Base-by-base conservation (phyloP, 2,888 invertebrate genomes). In the Graphium colonna region DNA sequence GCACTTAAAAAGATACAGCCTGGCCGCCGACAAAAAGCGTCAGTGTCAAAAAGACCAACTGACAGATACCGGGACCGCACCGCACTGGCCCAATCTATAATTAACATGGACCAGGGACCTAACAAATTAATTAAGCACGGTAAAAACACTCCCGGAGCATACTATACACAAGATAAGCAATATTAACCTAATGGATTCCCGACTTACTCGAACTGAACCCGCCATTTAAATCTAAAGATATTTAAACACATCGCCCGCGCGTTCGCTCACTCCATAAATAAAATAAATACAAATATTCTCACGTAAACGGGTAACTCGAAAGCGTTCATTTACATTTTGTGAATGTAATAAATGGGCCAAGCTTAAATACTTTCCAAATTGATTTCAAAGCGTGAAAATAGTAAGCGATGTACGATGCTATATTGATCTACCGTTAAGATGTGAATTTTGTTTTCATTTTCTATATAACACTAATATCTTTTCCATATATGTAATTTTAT, bases 271-370 rank as follows among this genome's bases (percentile, higher is more conserved):
- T 73, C 87, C 87, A 86, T 88, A 88, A 88, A 89, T 88, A 85
- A 88, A 87, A 87, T 85, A 87, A 88, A 88, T 86, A 88, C 82
- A 87, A 86, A 89, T 89, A 88, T 88, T 88, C 87, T 89, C 88
- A 89, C 88, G 88, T 87, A 87, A 85, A 74, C 82, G 79, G 79
- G 82, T 83, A 86, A 82, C 75, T 78, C 80, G 79, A 79, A 82
- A 78, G 76, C 85, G 80, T 87, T 83, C 82, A 85, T 87, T 88
- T 86, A 87, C 83, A 85, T 86, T 21, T 81, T 78, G 81, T 81
- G 79, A 84, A 85, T 83, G 85, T 86, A 82, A 86, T 85, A 88
- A 87, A 88, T 83, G 86, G 81, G 79, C 81, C 79, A 87, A 84
- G 80, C 65, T 74, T 75, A 77, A 84, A 83, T 78, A 21, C 21